Conservation (phyloP, 2,888 invertebrate genomes). For the Parthenolecanium corni region DNA sequence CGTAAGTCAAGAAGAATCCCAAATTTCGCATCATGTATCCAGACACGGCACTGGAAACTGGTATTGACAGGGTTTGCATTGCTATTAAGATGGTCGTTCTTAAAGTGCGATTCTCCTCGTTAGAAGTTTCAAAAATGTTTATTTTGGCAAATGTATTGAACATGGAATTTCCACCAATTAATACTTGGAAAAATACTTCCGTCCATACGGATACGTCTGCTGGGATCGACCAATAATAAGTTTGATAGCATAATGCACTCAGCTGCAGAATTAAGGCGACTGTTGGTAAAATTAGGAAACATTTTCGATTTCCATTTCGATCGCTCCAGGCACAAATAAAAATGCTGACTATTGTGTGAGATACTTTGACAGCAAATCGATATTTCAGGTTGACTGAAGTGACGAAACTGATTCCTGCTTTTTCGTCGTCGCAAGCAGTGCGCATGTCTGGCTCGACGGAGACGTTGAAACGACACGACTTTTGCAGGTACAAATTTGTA, state of each 20-base stretch:
- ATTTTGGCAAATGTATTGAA: constrained; percentile 32
- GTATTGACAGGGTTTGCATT: not conserved
- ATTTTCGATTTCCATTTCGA: constrained; percentile 21
- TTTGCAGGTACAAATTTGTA: constrained; percentile 9
- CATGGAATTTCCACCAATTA: constrained; percentile 32
- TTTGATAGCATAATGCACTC: constrained; percentile 31
- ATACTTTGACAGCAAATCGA: not conserved
- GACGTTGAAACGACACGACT: not conserved
- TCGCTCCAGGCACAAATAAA: constrained; percentile 1
- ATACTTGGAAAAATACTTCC: constrained; percentile 31
- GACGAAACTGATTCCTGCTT: not conserved
- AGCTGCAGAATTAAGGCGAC: constrained; percentile 32
- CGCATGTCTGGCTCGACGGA: not conserved
- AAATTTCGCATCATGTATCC: not conserved
- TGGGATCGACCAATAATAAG: constrained; percentile 33
- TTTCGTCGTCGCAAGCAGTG: constrained; percentile 3
- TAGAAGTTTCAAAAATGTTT: constrained; percentile 33
- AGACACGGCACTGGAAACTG: not conserved
- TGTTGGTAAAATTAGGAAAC: constrained; percentile 30
- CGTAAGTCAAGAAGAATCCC: not conserved
- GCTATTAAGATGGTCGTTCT: constrained; percentile 32
- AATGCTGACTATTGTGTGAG: no score
- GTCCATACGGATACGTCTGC: constrained; percentile 32
- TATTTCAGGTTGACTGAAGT: not conserved
- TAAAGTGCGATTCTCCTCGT: constrained; percentile 31